Conservation (phyloP, 2,797 vertebrate species). For the Bryconaethiops microstoma region DNA sequence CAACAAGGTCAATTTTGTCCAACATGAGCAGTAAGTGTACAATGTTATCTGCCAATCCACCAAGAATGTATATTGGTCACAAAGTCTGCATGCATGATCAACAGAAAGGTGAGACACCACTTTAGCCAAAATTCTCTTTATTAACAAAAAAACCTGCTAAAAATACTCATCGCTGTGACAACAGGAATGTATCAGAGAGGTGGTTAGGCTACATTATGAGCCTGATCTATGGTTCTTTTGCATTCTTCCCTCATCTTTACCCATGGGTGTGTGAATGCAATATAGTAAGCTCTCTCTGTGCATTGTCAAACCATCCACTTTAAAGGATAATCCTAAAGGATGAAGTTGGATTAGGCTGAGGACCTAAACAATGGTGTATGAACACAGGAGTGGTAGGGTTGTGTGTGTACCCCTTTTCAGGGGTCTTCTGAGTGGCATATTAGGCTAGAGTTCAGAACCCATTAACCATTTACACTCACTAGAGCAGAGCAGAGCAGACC, state of each 20-base stretch:
- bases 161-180: constrained; percentile 27
- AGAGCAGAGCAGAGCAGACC: neutral
- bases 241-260: neutral
- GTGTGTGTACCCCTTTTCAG: too few relatives aligned
- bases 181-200: constrained; percentile 41
- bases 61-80: neutral
- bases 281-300: neutral
- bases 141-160: constrained; percentile 52
- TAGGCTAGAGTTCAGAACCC: neutral
- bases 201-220: constrained; percentile 23
- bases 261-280: neutral
- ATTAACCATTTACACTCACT: neutral
- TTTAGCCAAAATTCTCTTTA: constrained; percentile 60
- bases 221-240: neutral
- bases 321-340: neutral
- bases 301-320: neutral
- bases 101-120: neutral
- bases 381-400: neutral
- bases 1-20: too few relatives aligned
- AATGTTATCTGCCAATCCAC: neutral
- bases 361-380: neutral
- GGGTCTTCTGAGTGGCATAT: neutral
- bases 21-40: too few relatives aligned
- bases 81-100: neutral
- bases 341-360: neutral